Evolutionary conservation across 2,888 invertebrate species (phyloP), one percentile per base, ranked within the genome.

Genomic region (Chrysolina oricalcia): DNA sequence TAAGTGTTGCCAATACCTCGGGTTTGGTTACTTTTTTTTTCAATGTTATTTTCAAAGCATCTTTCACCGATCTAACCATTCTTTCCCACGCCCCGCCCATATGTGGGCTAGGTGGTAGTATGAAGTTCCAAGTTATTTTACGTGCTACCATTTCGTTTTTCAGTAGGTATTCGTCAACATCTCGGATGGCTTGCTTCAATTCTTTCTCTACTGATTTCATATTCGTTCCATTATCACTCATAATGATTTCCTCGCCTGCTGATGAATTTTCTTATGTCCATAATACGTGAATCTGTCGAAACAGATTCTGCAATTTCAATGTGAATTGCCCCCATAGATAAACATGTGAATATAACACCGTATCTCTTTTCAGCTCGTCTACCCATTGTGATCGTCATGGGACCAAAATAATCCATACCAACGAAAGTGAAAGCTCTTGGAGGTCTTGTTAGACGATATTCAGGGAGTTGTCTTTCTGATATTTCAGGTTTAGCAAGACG

Each of bases 161-260:
- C 15, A 56, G 35, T 48, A 50, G 10, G 3, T 21, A 10, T 19
- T 50, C 11, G 19, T 69, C 40, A 19, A 69, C 8, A 23, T 17
- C 23, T 23, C 1, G 6, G 1, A 48, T 3, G n/a, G 46, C 23
- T 66, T 66, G 46, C 13, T 43, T 63, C 27, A 66, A 48, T 66
- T 72, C 72, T 72, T 72, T 50, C 15, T 65, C 41, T 35, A 65
- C 53, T 21, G 53, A 15, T 15, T 41, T 40, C 23, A n/a, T n/a
- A n/a, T n/a, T n/a, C n/a, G n/a, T n/a, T n/a, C n/a, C n/a, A n/a
- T n/a, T n/a, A n/a, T n/a, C 64, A 64, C 71, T 71, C 43, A 35
- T 63, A 5, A 71, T 71, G 2, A 46, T 10, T 65, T 21, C 72
- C 65, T 46, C 23, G 67, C 50, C 65, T 72, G 15, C 65, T 21